Conservation (phyloP, 1,140 invertebrate genomes). For the Macrocentrus cingulum region DNA sequence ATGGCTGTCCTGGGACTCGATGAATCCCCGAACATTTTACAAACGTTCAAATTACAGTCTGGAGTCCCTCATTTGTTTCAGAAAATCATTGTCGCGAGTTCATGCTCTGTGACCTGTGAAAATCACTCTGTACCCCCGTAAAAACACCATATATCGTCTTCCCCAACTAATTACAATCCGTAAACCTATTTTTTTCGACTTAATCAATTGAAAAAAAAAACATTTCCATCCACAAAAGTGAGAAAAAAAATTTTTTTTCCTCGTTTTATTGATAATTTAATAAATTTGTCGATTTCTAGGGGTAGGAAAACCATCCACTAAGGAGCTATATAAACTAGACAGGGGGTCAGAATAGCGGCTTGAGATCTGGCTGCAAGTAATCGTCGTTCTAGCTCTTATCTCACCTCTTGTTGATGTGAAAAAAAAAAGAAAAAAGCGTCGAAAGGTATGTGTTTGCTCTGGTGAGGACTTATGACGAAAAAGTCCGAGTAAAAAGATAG, state of each 20-base stretch:
- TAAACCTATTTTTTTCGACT: too few relatives aligned
- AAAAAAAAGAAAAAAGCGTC: neutral
- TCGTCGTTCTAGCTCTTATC: constrained; percentile 16
- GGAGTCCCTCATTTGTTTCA: constrained; percentile 14
- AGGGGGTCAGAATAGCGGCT: constrained; percentile 14
- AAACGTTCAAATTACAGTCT: constrained; percentile 6
- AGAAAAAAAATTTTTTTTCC: too few relatives aligned
- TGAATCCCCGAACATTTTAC: constrained; percentile 8
- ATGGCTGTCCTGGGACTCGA: constrained; percentile 15
- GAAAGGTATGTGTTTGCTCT: constrained; percentile 3
- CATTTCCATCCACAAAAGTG: too few relatives aligned
- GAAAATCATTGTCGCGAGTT: neutral
- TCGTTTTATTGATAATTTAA: too few relatives aligned
- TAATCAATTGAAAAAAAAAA: too few relatives aligned
- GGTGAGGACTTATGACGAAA: neutral
- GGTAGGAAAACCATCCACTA: too few relatives aligned
- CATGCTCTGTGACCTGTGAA: too few relatives aligned
- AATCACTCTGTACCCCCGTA: too few relatives aligned
- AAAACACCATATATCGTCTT: too few relatives aligned
- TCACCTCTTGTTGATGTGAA: constrained; percentile 12
- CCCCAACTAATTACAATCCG: too few relatives aligned
- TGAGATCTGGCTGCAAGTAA: constrained; percentile 30
- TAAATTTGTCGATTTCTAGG: too few relatives aligned
- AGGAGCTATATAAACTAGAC: constrained; percentile 20
- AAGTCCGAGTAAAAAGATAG: neutral